Evolutionary conservation across 2,797 vertebrate species (phyloP).

Genomic region (Nasua narica): DNA sequence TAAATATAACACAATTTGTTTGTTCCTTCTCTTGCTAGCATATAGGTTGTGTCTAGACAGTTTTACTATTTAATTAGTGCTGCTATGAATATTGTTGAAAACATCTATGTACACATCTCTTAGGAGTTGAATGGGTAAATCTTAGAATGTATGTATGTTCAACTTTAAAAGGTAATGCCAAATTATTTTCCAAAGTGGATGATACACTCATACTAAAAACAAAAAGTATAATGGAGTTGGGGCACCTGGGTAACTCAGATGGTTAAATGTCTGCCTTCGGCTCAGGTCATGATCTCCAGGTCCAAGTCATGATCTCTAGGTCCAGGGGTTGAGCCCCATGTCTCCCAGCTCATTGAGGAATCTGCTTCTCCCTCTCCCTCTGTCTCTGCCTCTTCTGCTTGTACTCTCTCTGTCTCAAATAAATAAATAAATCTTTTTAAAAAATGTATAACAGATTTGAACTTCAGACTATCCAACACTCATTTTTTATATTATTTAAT

Average conservation of each 20-base stretch:
- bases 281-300: neutral
- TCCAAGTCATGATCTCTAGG: no score
- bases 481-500: neutral
- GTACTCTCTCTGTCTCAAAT: neutral
- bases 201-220: neutral
- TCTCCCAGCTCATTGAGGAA: no score
- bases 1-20: neutral
- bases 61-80: neutral
- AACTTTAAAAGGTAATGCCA: neutral
- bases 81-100: neutral
- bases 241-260: neutral
- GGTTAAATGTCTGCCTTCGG: rapidly evolving
- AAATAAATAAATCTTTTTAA: neutral
- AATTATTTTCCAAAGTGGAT: neutral
- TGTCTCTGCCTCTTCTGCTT: neutral
- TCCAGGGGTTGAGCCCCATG: no score
- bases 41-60: neutral
- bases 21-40: neutral
- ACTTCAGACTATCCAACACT: neutral
- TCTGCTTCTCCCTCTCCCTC: neutral
- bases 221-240: neutral
- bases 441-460: neutral
- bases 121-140: neutral
- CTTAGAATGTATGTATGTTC: neutral
- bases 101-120: neutral